A percentile compares a stretch with the other conserved stretches of the same genome.
phyloP scores from a whole-genome alignment of 1,140 invertebrate species.

The Temnothorax longispinosus region DNA sequence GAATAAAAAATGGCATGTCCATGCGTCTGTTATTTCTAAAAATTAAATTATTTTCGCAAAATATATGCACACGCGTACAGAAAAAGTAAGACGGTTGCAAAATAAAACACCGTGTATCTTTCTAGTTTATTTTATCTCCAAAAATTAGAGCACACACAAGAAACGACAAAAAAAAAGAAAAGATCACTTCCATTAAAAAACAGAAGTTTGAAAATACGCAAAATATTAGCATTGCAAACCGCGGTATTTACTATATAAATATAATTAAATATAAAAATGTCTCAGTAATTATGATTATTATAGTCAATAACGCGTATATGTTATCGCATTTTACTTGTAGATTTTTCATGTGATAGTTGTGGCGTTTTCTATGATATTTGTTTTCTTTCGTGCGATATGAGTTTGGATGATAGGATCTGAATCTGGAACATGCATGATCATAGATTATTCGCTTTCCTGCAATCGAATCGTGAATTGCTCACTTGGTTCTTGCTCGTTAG shows the following conservation, averaged over 20 bases:
- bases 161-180: background rate
- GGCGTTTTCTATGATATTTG: background rate
- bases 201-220: background rate
- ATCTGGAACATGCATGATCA: background rate
- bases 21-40: constrained; percentile 37
- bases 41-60: constrained; percentile 39
- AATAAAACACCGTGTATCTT: background rate
- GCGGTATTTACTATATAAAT: background rate
- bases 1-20: constrained; percentile 17
- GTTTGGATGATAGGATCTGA: background rate
- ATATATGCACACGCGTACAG: background rate
- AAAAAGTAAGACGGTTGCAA: background rate
- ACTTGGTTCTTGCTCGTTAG: constrained; percentile 61
- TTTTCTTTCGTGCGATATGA: background rate
- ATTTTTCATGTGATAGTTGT: background rate
- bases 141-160: background rate
- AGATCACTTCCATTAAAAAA: background rate
- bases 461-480: constrained; percentile 19
- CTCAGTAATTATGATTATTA: background rate
- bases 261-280: background rate
- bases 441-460: background rate
- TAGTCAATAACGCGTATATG: background rate
- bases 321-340: background rate
- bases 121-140: background rate
- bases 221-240: background rate